Base-by-base conservation (phyloP, 2,888 invertebrate genomes). In the Tribolium freemani region DNA sequence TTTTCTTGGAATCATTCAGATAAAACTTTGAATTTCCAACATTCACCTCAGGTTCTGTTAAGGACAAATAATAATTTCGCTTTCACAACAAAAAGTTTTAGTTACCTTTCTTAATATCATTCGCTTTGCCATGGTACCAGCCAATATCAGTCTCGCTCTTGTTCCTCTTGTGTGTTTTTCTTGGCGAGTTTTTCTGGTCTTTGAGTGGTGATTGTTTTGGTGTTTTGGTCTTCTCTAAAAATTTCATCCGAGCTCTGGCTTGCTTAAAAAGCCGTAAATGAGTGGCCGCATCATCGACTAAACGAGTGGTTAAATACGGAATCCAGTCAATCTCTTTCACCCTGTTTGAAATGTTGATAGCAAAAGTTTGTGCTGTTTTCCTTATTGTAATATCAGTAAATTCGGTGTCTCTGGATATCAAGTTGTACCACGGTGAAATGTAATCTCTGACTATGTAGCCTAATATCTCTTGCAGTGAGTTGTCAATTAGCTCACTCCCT, bases 241-340 rank as follows among this genome's bases (percentile, higher is more conserved):
- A 72, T 79, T 86, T 85, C 75, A 86, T 80, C 78, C 83, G 90
- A 81, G 71, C 88, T 81, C 91, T 88, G 0, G 97, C 94, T 83
- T 95, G 93, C 78, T 96, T 91, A 84, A 94, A 97, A 16, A 97
- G 87, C 76, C 96, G 90, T 76, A 97, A 90, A 87, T 97, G 97
- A 21, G 94, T 93, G 0, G 96, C 96, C 75, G 96, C 91, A 87
- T 97, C 96, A 86, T 97, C 97, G 1, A 97, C 96, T 72, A 97
- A 89, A 75, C 92, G 90, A 31, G 94, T 94, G 13, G 97, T 96
- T 72, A 97, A 89, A 80, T 95, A 93, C 44, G 95, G 93, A 79
- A 96, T 93, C 95, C 97, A 96, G 86, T 97, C 96, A 9, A 96
- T 93, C 83, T 94, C 92, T 88, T 96, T 96, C 53, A 95, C 87